phyloP scores from a whole-genome alignment of 2,113 vertebrate species.

The Atlantisia rogersi region DNA sequence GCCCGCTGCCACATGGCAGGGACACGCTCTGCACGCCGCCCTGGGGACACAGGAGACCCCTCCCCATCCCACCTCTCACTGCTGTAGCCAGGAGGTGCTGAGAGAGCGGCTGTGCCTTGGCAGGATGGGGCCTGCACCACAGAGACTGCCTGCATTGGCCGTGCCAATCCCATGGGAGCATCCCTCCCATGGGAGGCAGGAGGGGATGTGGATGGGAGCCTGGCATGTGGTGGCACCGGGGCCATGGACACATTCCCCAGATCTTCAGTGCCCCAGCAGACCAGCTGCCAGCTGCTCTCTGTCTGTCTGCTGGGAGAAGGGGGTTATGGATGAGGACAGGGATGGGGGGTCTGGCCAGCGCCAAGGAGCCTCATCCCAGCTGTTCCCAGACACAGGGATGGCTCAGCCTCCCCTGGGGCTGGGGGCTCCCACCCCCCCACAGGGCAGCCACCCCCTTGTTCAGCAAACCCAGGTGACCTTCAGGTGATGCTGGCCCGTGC shows the following conservation, averaged over 20 bases:
- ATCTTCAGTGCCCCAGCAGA: fast-evolving
- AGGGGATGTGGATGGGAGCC: neutral
- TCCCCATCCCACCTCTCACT: fast-evolving
- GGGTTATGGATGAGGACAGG: neutral
- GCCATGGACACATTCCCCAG: fast-evolving
- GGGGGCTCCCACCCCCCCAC: neutral
- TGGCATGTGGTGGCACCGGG: fast-evolving
- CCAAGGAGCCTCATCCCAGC: neutral
- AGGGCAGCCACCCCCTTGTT: neutral
- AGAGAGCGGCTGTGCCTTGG: neutral
- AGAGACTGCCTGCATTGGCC: fast-evolving
- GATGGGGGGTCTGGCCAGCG: neutral
- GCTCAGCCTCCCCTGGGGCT: neutral
- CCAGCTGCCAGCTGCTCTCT: fast-evolving
- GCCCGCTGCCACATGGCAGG: slow-evolving; percentile 24
- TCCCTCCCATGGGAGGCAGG: neutral
- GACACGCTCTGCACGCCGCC: neutral
- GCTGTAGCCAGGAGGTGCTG: fast-evolving
- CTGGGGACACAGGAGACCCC: fast-evolving
- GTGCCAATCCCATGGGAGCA: fast-evolving
- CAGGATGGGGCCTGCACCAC: fast-evolving
- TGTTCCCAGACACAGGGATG: fast-evolving
- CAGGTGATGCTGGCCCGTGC: neutral
- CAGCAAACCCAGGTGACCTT: neutral
- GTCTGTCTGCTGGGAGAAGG: neutral